A percentile compares a stretch with the other conserved stretches of the same genome.
phyloP scores from a whole-genome alignment of 2,888 invertebrate genomes.

The Apoderus coryli region DNA sequence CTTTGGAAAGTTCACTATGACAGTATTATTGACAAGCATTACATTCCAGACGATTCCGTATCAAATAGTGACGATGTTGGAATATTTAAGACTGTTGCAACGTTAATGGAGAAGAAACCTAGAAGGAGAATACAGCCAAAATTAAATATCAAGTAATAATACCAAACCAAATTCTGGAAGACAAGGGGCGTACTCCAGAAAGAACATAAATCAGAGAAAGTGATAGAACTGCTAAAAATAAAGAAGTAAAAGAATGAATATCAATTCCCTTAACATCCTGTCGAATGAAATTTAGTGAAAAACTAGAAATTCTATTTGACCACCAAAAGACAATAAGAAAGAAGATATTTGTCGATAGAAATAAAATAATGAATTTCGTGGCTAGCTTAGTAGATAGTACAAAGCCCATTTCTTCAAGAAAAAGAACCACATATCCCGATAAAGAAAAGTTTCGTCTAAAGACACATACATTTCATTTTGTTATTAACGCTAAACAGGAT shows the following conservation, averaged over 20 bases:
- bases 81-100: conserved; percentile 1
- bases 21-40: conserved; percentile 2
- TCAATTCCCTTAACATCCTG: conserved; percentile 1
- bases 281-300: conserved; percentile 2
- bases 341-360: conserved; percentile 2
- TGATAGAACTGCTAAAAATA: conserved; percentile 1
- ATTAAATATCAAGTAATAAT: conserved; percentile 1
- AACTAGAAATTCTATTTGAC: conserved; percentile 1
- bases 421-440: conserved; percentile 2
- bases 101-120: conserved; percentile 1
- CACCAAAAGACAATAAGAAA: conserved; percentile 2
- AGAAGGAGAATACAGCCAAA: background rate
- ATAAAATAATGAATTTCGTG: conserved; percentile 1
- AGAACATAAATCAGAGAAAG: conserved; percentile 1
- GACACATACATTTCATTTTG: too few species aligned
- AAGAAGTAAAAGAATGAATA: conserved; percentile 2
- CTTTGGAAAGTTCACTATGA: background rate
- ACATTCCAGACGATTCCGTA: conserved; percentile 2
- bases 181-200: conserved; percentile 1
- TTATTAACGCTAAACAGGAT: too few species aligned
- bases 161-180: conserved; percentile 1
- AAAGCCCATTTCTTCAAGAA: conserved; percentile 3
- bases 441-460: too few species aligned
- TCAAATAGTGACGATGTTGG: conserved; percentile 2
- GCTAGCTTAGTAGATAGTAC: conserved; percentile 2